Conservation (phyloP, 2,797 vertebrate species). For the Molothrus ater region DNA sequence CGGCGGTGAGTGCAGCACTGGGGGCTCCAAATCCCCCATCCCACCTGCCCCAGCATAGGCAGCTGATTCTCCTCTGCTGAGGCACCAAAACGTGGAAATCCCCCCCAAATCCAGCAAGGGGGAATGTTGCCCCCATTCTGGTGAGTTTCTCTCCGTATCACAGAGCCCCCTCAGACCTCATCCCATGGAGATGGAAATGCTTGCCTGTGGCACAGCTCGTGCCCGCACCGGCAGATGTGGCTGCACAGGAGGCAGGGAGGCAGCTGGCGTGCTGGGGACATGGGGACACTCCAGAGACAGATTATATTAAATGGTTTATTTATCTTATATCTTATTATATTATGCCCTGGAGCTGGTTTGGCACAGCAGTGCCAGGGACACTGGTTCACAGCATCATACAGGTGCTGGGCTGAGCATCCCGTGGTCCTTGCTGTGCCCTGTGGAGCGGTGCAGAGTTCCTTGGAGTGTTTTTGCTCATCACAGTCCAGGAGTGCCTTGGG, state of each 20-base stretch:
- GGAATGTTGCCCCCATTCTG: not conserved
- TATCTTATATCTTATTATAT: not conserved
- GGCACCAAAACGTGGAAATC: not conserved
- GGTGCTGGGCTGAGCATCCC: not conserved
- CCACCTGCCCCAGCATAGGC: not conserved
- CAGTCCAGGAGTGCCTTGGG: not conserved
- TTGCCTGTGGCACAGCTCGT: not conserved
- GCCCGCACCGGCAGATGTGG: not conserved
- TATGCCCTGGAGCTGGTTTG: not conserved
- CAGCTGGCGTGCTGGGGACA: not conserved
- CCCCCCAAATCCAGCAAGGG: not conserved
- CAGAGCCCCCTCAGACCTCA: not conserved
- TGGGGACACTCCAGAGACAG: not conserved
- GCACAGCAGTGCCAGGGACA: rapidly evolving
- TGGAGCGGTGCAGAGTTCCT: not conserved
- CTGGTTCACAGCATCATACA: not conserved
- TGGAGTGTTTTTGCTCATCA: not conserved
- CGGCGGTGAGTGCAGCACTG: conserved; percentile 66
- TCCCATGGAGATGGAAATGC: rapidly evolving
- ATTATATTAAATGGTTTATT: not conserved
- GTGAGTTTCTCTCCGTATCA: not conserved
- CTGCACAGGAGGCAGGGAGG: not conserved
- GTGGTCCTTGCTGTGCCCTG: rapidly evolving
- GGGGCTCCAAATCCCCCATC: not conserved
- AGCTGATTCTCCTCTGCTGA: not conserved